Evolutionary conservation across 2,888 invertebrate genomes (phyloP).

Genomic region (Gymnoscelis rufifasciata): DNA sequence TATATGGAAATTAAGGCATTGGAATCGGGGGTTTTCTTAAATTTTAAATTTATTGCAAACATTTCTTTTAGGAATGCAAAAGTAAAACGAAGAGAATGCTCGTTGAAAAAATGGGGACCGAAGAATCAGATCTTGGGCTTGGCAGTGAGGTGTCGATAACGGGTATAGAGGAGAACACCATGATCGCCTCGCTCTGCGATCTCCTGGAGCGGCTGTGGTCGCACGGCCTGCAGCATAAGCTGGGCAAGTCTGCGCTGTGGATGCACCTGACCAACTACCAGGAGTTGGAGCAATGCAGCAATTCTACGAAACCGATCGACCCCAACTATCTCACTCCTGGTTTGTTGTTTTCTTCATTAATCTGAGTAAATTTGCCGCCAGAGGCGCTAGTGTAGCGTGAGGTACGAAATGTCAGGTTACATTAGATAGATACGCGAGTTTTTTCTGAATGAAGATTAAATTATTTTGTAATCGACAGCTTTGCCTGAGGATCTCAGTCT

Average conservation of each 20-base stretch:
- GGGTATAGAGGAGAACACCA: conserved; percentile 96
- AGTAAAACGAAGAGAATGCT: conserved; percentile 98
- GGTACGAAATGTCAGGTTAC: too few relatives aligned
- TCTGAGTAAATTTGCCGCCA: too few relatives aligned
- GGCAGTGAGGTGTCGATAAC: conserved; percentile 85
- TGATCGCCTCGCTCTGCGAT: conserved; percentile 98
- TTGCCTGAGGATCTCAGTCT: too few relatives aligned
- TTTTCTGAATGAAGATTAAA: too few relatives aligned
- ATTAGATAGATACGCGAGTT: too few relatives aligned
- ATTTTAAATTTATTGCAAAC: not conserved
- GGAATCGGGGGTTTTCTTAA: too few relatives aligned
- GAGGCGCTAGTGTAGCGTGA: too few relatives aligned
- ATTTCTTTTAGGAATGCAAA: conserved; percentile 86
- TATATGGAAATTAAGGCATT: too few relatives aligned
- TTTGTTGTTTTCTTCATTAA: conserved; percentile 33
- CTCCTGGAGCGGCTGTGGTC: conserved; percentile 98
- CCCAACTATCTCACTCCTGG: conserved; percentile 77
- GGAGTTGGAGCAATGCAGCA: conserved; percentile 85
- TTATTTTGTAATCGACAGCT: too few relatives aligned
- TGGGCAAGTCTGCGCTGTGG: conserved; percentile 99
- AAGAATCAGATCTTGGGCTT: conserved; percentile 96
- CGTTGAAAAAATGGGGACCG: conserved; percentile 98
- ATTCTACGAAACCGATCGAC: conserved; percentile 72
- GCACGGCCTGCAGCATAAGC: conserved; percentile 96
- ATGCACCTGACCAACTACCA: conserved; percentile 94